Evolutionary conservation across 2,888 invertebrate genomes (phyloP).

Genomic region (Opisthograptis luteolata): DNA sequence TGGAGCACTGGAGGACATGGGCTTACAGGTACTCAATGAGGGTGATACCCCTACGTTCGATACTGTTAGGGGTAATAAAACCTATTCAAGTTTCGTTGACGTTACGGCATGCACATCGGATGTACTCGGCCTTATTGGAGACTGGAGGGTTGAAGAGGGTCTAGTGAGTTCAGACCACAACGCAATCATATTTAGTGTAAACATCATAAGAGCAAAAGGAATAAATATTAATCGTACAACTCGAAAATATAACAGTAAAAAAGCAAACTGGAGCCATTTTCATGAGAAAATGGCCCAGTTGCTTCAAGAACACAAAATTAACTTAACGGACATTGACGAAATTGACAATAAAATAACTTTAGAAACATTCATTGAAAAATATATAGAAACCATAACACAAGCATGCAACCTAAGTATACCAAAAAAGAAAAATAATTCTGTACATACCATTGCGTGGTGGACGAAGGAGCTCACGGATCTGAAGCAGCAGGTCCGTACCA

Average conservation of each 20-base stretch:
- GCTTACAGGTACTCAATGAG: slow-evolving; percentile 37
- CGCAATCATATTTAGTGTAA: slow-evolving; percentile 31
- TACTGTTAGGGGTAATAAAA: slow-evolving; percentile 26
- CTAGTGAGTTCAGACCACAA: slow-evolving; percentile 38
- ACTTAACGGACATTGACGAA: background rate
- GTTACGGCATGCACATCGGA: slow-evolving; percentile 36
- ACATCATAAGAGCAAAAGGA: slow-evolving; percentile 11
- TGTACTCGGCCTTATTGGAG: slow-evolving; percentile 17
- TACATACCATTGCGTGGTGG: too few species aligned
- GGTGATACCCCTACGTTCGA: slow-evolving; percentile 40
- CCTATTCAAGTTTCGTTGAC: slow-evolving; percentile 33
- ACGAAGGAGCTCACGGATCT: too few species aligned
- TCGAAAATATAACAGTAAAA: background rate
- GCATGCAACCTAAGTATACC: background rate
- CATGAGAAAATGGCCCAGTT: background rate
- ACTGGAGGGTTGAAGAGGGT: slow-evolving; percentile 26
- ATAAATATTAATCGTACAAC: background rate
- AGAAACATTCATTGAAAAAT: background rate
- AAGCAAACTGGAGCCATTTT: background rate
- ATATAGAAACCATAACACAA: background rate
- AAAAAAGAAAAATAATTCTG: too few species aligned
- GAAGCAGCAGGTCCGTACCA: too few species aligned
- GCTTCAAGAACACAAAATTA: background rate
- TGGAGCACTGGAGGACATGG: slow-evolving; percentile 21
- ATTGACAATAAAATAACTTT: background rate